phyloP scores from a whole-genome alignment of 2,797 vertebrate species.

The Bovichtus diacanthus region DNA sequence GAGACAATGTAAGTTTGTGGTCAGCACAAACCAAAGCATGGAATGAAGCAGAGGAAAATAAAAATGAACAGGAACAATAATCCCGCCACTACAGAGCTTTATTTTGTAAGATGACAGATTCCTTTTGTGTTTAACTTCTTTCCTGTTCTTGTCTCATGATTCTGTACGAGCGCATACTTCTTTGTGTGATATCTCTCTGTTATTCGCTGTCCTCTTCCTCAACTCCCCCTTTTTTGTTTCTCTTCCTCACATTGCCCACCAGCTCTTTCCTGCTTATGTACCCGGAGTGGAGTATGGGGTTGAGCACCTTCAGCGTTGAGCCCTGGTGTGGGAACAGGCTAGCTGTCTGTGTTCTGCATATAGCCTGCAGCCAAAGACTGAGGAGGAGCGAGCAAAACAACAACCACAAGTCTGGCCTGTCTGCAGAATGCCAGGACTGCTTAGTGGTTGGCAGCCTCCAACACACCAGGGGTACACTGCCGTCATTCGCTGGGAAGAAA shows the following conservation, averaged over 20 bases:
- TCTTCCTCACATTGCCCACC: constrained; percentile 25
- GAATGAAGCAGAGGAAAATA: constrained; percentile 37
- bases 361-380: constrained; percentile 84
- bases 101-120: constrained; percentile 8
- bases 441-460: constrained; percentile 83
- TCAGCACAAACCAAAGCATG: constrained; percentile 67
- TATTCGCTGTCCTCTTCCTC: constrained; percentile 12
- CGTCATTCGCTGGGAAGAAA: constrained; percentile 78
- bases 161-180: constrained; percentile 4
- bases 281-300: constrained; percentile 62
- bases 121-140: constrained; percentile 1
- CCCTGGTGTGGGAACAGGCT: constrained; percentile 75
- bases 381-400: constrained; percentile 83
- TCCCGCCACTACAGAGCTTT: constrained; percentile 10
- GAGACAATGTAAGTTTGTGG: constrained; percentile 77
- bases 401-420: constrained; percentile 83
- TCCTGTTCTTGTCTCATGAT: constrained; percentile 7
- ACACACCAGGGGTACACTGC: constrained; percentile 80
- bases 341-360: constrained; percentile 83
- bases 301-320: constrained; percentile 72
- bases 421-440: constrained; percentile 82
- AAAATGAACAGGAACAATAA: constrained; percentile 35
- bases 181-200: neutral
- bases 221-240: constrained; percentile 24
- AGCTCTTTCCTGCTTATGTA: constrained; percentile 49